phyloP scores from a whole-genome alignment of 2,113 vertebrate species.

The Saimiri boliviensis region DNA sequence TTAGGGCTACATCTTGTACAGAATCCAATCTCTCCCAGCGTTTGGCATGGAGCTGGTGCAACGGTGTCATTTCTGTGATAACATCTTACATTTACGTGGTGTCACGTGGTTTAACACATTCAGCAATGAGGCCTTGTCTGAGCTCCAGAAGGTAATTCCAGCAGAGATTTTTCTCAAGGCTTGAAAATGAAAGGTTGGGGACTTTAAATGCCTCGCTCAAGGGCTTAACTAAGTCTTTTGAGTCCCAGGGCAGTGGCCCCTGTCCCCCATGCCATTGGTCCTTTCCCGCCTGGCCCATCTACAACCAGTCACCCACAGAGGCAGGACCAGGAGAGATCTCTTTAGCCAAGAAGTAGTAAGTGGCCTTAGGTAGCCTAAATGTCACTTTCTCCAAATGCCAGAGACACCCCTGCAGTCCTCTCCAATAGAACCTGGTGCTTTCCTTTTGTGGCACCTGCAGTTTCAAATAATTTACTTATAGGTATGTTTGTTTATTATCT shows the following conservation, averaged over 20 bases:
- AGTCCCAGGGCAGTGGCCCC: neutral
- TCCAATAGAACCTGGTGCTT: neutral
- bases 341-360: neutral
- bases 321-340: neutral
- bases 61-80: neutral
- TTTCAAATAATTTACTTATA: neutral
- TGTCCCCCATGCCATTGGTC: rapidly evolving
- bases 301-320: neutral
- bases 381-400: neutral
- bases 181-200: neutral
- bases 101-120: neutral
- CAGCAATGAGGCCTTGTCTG: neutral
- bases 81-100: neutral
- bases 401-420: neutral
- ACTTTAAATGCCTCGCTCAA: neutral
- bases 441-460: neutral
- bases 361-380: neutral
- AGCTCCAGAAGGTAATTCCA: neutral
- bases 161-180: neutral
- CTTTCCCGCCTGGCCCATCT: neutral
- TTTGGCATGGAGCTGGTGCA: neutral
- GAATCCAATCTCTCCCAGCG: neutral
- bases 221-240: neutral
- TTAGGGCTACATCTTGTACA: neutral
- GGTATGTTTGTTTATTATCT: neutral